These are phyloP conservation scores for Macrophya alboannulata DNA, from an alignment of 2,888 invertebrate genomes.

Conservation along the genomic window DNA sequence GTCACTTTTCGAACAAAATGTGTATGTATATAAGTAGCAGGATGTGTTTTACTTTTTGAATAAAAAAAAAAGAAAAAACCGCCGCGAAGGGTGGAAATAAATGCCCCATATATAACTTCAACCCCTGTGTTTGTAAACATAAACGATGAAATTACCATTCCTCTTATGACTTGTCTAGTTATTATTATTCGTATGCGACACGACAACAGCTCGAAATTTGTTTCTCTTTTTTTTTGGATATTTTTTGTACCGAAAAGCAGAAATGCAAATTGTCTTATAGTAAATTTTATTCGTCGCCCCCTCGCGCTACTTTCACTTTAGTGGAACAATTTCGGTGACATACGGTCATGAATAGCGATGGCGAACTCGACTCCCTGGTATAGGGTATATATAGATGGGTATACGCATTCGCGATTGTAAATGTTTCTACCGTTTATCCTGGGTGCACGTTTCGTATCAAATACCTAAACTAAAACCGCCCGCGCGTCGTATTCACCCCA, in stretches of 20 bases:
- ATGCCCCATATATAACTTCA: background rate
- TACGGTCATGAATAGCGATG: constrained; percentile 57
- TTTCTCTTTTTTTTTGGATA: background rate
- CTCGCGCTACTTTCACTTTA: constrained; percentile 25
- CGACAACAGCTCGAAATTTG: background rate
- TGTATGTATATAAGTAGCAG: background rate
- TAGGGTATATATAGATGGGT: too few relatives aligned
- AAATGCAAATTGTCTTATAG: constrained; percentile 36
- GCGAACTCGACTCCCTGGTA: background rate
- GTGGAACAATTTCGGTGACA: constrained; percentile 48
- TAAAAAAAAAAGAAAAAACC: too few relatives aligned
- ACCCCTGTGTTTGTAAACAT: background rate
- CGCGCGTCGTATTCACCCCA: background rate
- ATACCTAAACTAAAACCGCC: background rate
- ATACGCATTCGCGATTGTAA: constrained; percentile 26
- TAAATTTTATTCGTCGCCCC: constrained; percentile 38
- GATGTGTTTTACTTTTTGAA: background rate
- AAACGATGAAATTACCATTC: background rate
- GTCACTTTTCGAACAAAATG: background rate
- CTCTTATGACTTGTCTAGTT: background rate
- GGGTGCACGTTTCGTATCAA: constrained; percentile 14
- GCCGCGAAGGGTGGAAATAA: background rate
- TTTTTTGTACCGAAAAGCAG: background rate
- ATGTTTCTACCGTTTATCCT: constrained; percentile 6
- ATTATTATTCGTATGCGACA: background rate